Evolutionary conservation across 2,113 vertebrate species (phyloP).

Genomic region (rabbit (Oryctolagus cuniculus)): DNA sequence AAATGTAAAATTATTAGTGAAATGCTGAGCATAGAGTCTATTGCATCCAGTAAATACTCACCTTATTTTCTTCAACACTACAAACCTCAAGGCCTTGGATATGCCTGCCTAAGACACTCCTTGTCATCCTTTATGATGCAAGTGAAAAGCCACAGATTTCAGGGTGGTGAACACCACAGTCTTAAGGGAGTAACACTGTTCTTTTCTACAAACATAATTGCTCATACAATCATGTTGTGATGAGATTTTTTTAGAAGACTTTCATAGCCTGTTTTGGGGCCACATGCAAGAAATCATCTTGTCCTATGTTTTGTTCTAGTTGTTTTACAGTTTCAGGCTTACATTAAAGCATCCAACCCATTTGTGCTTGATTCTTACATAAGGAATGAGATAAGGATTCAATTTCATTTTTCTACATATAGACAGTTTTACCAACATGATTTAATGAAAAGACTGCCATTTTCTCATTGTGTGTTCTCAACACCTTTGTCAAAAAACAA

Average conservation of each 20-base stretch:
- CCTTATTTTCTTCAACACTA: neutral
- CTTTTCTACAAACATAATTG: neutral
- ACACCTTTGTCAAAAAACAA: neutral
- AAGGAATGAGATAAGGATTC: neutral
- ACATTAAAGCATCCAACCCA: neutral
- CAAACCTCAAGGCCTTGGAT: neutral
- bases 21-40: neutral
- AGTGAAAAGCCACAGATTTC: neutral
- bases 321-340: neutral
- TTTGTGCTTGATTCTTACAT: neutral
- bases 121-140: neutral
- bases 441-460: neutral
- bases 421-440: neutral
- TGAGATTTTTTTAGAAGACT: neutral
- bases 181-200: neutral
- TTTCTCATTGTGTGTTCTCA: neutral
- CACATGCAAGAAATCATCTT: neutral
- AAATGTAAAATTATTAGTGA: neutral
- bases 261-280: neutral
- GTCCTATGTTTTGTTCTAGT: neutral
- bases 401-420: neutral
- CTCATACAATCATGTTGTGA: neutral
- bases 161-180: neutral
- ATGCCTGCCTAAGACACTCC: neutral
- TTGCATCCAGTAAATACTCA: neutral